Conservation (phyloP, 2,113 vertebrate species). For the Tor tambroides region DNA sequence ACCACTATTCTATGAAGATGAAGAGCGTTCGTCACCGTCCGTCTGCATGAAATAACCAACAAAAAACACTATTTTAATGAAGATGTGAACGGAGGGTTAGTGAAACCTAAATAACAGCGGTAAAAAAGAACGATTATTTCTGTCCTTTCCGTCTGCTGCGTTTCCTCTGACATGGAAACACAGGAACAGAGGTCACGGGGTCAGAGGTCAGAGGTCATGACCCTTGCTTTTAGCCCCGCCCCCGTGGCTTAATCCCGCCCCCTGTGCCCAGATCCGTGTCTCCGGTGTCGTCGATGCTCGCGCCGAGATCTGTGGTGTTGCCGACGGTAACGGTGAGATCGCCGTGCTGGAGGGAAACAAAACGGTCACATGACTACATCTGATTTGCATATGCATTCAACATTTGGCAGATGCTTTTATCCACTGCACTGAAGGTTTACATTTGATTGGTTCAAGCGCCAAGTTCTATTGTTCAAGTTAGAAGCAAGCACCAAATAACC, state of each 20-base stretch:
- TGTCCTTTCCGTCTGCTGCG: slow-evolving; percentile 18
- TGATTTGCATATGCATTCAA: neutral
- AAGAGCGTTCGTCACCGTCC: neutral
- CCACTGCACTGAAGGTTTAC: no score
- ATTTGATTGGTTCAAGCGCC: no score
- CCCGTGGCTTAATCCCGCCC: slow-evolving; percentile 69
- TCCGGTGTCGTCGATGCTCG: slow-evolving; percentile 80
- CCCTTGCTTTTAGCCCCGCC: neutral
- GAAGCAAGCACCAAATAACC: no score
- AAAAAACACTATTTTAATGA: neutral
- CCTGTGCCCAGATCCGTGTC: slow-evolving; percentile 68
- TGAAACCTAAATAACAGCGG: neutral
- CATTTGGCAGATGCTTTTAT: no score
- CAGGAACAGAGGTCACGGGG: slow-evolving; percentile 32
- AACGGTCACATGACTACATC: neutral
- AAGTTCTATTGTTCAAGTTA: no score
- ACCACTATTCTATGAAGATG: neutral
- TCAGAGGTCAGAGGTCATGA: neutral
- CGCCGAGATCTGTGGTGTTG: slow-evolving; percentile 83
- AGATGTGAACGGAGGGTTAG: neutral
- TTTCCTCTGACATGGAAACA: slow-evolving; percentile 5
- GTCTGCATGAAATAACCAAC: neutral
- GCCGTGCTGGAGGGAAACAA: slow-evolving; percentile 76
- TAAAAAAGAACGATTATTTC: slow-evolving; percentile 31
- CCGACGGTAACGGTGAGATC: slow-evolving; percentile 84